Percentiles rank a stretch among this genome's conserved stretches.
phyloP scores from a whole-genome alignment of 2,888 invertebrate genomes.

The Drymonia ruficornis region DNA sequence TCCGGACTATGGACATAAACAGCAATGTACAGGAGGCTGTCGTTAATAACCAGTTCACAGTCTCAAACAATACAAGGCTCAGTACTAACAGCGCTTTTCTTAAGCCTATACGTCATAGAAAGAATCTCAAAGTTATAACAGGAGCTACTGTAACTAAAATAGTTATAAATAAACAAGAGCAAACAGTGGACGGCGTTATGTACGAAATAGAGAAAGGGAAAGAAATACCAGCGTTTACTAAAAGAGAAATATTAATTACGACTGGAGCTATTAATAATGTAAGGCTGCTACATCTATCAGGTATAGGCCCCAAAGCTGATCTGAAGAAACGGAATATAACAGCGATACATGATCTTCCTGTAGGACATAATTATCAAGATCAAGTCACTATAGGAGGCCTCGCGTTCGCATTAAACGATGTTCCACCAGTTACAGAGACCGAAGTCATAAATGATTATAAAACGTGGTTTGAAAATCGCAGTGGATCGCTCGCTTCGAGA shows the following conservation, averaged over 20 bases:
- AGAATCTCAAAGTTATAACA: constrained; percentile 69
- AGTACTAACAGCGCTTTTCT: constrained; percentile 75
- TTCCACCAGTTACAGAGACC: constrained; percentile 59
- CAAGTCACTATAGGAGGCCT: constrained; percentile 77
- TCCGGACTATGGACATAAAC: constrained; percentile 71
- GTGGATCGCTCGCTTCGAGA: constrained; percentile 71
- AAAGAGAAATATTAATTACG: constrained; percentile 73
- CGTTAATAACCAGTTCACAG: constrained; percentile 72
- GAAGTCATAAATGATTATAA: constrained; percentile 74
- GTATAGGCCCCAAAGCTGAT: constrained; percentile 70
- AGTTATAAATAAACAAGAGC: constrained; percentile 68
- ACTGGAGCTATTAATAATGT: constrained; percentile 79
- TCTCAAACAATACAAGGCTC: constrained; percentile 74
- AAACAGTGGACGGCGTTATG: constrained; percentile 68
- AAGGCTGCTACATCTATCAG: constrained; percentile 70
- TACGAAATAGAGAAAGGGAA: constrained; percentile 76
- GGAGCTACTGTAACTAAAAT: constrained; percentile 74
- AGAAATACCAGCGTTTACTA: constrained; percentile 69
- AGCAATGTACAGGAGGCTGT: constrained; percentile 73
- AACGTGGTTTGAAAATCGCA: constrained; percentile 73
- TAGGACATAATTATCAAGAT: constrained; percentile 76
- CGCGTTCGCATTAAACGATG: constrained; percentile 68
- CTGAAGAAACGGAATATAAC: constrained; percentile 69
- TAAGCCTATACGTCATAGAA: constrained; percentile 70
- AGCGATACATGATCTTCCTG: constrained; percentile 63